Evolutionary conservation across 2,113 vertebrate species (phyloP).

Genomic region (Ornithorhynchus anatinus): DNA sequence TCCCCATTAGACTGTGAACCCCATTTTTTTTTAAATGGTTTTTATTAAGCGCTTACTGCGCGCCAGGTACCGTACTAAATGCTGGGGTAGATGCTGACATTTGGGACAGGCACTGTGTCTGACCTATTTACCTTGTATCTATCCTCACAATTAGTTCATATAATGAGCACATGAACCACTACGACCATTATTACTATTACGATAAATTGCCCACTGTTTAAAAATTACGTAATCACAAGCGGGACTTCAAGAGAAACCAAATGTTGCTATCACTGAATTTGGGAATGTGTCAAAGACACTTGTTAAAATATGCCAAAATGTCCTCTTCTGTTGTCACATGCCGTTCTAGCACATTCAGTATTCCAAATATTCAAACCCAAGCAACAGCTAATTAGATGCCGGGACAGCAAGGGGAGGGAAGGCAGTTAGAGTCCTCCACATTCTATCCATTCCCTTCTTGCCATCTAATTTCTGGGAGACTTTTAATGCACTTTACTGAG

Average conservation of each 20-base stretch:
- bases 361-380: neutral
- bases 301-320: neutral
- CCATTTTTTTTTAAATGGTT: too few relatives aligned
- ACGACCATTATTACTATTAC: too few relatives aligned
- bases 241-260: constrained; percentile 3
- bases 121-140: too few relatives aligned
- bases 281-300: constrained; percentile 5
- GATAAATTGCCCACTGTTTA: neutral
- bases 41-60: too few relatives aligned
- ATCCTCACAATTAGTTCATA: too few relatives aligned
- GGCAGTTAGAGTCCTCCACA: neutral
- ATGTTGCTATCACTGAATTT: neutral
- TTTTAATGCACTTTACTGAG: too few relatives aligned
- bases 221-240: neutral
- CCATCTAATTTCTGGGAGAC: constrained; percentile 2
- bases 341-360: neutral
- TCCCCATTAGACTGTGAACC: too few relatives aligned
- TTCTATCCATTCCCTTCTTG: constrained; percentile 10
- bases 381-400: constrained; percentile 11
- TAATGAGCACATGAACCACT: too few relatives aligned
- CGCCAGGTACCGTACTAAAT: too few relatives aligned
- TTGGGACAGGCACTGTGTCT: too few relatives aligned
- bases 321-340: neutral
- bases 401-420: neutral
- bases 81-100: too few relatives aligned